These are phyloP conservation scores for Lepisosteus oculatus DNA, from an alignment of 2,113 vertebrate species.

Conservation along the genomic window DNA sequence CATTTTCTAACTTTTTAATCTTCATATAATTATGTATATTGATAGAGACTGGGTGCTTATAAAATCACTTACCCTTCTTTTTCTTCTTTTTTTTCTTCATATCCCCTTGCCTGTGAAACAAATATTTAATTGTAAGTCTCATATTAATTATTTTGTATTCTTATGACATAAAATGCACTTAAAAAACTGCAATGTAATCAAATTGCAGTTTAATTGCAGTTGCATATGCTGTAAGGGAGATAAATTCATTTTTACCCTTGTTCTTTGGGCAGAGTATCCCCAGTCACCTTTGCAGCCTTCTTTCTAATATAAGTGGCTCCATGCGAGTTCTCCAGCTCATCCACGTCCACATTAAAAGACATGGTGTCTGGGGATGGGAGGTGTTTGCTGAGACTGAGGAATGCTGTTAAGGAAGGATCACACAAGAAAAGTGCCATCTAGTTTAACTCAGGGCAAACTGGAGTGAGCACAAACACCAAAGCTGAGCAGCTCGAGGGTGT, in stretches of 20 bases:
- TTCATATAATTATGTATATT: too few relatives aligned
- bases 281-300: conserved; percentile 82
- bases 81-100: conserved; percentile 96
- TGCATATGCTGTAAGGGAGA: too few relatives aligned
- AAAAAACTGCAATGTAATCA: too few relatives aligned
- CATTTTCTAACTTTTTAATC: too few relatives aligned
- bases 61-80: conserved; percentile 79
- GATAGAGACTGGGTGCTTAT: too few relatives aligned
- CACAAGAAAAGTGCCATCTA: neutral
- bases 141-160: too few relatives aligned
- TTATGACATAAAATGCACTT: too few relatives aligned
- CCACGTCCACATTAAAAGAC: conserved; percentile 93
- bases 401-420: conserved; percentile 54
- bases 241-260: conserved; percentile 66
- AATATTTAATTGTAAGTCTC: conserved; percentile 1
- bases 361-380: conserved; percentile 88
- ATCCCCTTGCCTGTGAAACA: conserved; percentile 74
- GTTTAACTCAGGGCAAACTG: too few relatives aligned
- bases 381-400: conserved; percentile 87
- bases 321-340: conserved; percentile 95
- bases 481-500: neutral
- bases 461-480: too few relatives aligned
- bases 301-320: conserved; percentile 90
- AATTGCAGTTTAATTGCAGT: too few relatives aligned
- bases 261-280: conserved; percentile 82